Evolutionary conservation across 2,797 vertebrate genomes (phyloP), one percentile per base, ranked within the genome.

Genomic region (Gymnoscopelus braueri): DNA sequence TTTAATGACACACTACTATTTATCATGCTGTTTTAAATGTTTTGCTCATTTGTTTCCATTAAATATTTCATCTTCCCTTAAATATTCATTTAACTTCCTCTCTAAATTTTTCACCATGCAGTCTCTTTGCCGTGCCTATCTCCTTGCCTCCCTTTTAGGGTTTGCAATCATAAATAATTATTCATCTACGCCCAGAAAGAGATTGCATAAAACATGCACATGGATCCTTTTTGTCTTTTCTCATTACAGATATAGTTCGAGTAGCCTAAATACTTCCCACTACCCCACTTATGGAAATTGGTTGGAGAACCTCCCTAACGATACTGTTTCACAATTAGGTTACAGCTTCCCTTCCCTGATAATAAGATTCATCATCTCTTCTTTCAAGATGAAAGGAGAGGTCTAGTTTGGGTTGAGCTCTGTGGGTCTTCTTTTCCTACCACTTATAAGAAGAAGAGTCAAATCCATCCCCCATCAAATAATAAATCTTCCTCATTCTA

Each of bases 1-100:
- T 88, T 90, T 87, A 82, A 84, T 81, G 82, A 78, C 85, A 89
- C 79, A 62, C 85, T 88, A 84, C 83, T 92, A 92, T 93, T 93
- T 92, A 91, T 93, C 84, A 88, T 84, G 87, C 91, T 55, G 85
- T 90, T 92, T 93, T 92, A 94, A 94, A 93, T 93, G 92, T 93
- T 94, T 93, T 91, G 87, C 90, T 93, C 92, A 93, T 93, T 94
- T 93, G 91, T 94, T 94, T 93, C 92, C 85, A 82, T 92, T 94
- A 89, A 94, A 95, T 94, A 94, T 94, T 94, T 94, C 86, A 95
- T 93, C 83, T 84, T 87, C 80, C 77, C 88, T 95, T 92, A 94
- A 95, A 94, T 94, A 94, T 95, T 95, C 83, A 94, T 94, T 94
- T 90, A 92, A 93, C 91, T 92, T 89, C 87, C 86, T 88, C 86